Base-by-base conservation (phyloP, 1,140 invertebrate genomes). In the Gonioctena quinquepunctata region DNA sequence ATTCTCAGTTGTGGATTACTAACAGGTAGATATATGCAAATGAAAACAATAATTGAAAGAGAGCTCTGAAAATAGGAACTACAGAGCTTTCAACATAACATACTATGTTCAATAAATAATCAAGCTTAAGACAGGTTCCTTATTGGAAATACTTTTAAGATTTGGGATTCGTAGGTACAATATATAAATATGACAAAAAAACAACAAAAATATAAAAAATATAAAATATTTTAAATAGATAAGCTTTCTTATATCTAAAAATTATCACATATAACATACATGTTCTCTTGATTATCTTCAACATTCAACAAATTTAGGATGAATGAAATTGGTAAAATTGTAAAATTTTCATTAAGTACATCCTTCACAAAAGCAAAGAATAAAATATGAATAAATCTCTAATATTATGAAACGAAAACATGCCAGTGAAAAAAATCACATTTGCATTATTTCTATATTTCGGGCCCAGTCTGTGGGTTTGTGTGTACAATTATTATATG, bases 181-280 rank as follows among this genome's bases (percentile, higher is more conserved):
- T 42, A 59, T 60, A 65, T 69, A 49, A 50, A 57, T 63, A 18
- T 69, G 27, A 57, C 18, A 64, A 48, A 70, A 23, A 66, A 48
- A 50, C 69, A 66, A 61, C 52, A 61, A 70, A 28, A 68, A 62
- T 19, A 23, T 22, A 62, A 25, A 62, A 62, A 62, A 62, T 62
- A 62, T 62, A 62, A 62, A 62, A 62, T 22, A 62, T 62, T 11
- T 62, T 11, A 62, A 28, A 62, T 62, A 27, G 6, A 18, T 26
- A 33, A 62, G 22, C 18, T 62, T 26, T 26, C 60, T 19, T 62
- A 28, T 11, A 27, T 42, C 27, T 62, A 62, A 22, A 23, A 28
- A 23, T 62, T 62, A 62, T 62, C 60, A 28, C 60, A 26, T 26
- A 62, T 18, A 62, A 62, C 54, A 56, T 56, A 25, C 19, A 56